phyloP scores from a whole-genome alignment of 1,140 invertebrate species.

The Macrocentrus cingulum region DNA sequence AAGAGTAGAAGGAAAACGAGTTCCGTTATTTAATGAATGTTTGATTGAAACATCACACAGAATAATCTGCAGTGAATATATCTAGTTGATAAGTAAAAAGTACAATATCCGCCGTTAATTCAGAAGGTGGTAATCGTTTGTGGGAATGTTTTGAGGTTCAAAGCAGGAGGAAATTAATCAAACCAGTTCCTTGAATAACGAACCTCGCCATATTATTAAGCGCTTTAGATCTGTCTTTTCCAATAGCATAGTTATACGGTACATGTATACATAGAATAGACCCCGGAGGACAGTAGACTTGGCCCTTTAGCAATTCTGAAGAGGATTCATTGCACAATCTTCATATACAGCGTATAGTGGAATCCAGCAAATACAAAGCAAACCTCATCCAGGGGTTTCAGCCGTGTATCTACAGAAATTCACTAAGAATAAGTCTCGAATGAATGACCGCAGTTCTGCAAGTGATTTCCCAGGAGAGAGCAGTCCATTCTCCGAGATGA shows the following conservation, averaged over 20 bases:
- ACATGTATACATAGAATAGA: background rate
- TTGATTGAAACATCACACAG: background rate
- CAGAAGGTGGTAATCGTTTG: too few species aligned
- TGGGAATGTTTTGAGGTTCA: too few species aligned
- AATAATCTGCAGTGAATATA: too few species aligned
- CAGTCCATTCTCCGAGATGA: background rate
- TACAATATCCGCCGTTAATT: too few species aligned
- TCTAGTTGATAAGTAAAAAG: too few species aligned
- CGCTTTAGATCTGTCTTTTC: background rate
- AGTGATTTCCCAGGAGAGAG: background rate
- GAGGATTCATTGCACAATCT: slow-evolving; percentile 10
- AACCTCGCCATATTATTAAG: background rate
- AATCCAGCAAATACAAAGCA: slow-evolving; percentile 4
- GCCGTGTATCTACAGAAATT: too few species aligned
- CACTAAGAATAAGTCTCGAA: slow-evolving; percentile 4
- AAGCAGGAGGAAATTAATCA: background rate
- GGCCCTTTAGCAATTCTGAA: background rate
- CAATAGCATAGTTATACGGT: background rate
- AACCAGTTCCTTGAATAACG: background rate
- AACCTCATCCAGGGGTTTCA: background rate
- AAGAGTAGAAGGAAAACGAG: too few species aligned
- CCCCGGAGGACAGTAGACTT: background rate
- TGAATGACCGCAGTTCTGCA: background rate
- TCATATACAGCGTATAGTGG: background rate
- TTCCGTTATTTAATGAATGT: too few species aligned